Percentiles rank a stretch among this genome's conserved stretches.
phyloP scores from a whole-genome alignment of 1,140 invertebrate genomes.

The Bombyx mandarina region DNA sequence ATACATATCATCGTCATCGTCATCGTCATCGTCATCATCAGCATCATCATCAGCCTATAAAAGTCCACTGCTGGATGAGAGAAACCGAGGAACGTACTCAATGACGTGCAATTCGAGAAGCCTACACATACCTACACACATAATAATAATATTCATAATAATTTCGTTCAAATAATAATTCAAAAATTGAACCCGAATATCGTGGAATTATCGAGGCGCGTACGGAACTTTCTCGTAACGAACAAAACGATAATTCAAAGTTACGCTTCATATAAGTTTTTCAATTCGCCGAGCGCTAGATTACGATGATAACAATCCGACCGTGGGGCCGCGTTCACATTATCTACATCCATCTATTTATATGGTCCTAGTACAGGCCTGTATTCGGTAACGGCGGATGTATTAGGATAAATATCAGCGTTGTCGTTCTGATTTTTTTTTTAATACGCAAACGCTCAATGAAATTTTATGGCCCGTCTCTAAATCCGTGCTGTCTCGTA shows the following conservation, averaged over 20 bases:
- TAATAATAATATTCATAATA: slow-evolving; percentile 3
- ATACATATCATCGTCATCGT: too few species aligned
- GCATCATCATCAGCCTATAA: too few species aligned
- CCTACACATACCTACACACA: too few species aligned
- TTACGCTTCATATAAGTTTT: slow-evolving; percentile 23
- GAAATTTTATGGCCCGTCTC: too few species aligned
- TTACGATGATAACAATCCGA: slow-evolving; percentile 4
- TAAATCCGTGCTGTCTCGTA: too few species aligned
- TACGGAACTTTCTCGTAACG: slow-evolving; percentile 1
- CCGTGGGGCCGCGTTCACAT: background rate
- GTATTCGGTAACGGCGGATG: background rate
- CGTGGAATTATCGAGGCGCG: background rate
- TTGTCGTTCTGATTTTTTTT: background rate
- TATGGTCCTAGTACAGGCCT: background rate
- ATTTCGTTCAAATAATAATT: background rate
- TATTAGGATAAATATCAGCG: background rate
- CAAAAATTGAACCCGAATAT: background rate
- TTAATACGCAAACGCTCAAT: too few species aligned
- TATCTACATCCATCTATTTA: too few species aligned
- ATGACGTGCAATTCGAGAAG: too few species aligned
- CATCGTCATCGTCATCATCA: too few species aligned
- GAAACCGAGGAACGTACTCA: too few species aligned
- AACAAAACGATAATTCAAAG: slow-evolving; percentile 16
- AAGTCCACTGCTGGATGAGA: too few species aligned
- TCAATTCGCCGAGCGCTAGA: slow-evolving; percentile 17